Evolutionary conservation across 2,113 vertebrate species (phyloP).

Genomic region (western clawed frog (Xenopus tropicalis)): UCB_Xtro_10.0 CM004445.2:39289501-39290000

Average conservation of each 20-base stretch:
- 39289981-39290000: conserved; percentile 24
- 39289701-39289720: conserved; percentile 28
- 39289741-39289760: conserved; percentile 38
- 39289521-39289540: too few relatives aligned
- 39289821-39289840: conserved; percentile 50
- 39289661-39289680: too few relatives aligned
- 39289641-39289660: too few relatives aligned
- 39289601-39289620: too few relatives aligned
- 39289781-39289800: neutral
- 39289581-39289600: too few relatives aligned
- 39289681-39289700: neutral
- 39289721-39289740: conserved; percentile 42
- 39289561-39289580: too few relatives aligned
- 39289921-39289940: conserved; percentile 40
- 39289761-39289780: conserved; percentile 47
- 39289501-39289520: too few relatives aligned
- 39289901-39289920: conserved; percentile 46
- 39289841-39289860: conserved; percentile 51
- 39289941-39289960: conserved; percentile 45
- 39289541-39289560: too few relatives aligned
- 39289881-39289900: conserved; percentile 46
- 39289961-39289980: conserved; percentile 43
- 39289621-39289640: too few relatives aligned
- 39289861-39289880: conserved; percentile 54
- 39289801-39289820: conserved; percentile 46